Base-by-base conservation (phyloP, 2,888 invertebrate genomes). In the Euclidia mi region DNA sequence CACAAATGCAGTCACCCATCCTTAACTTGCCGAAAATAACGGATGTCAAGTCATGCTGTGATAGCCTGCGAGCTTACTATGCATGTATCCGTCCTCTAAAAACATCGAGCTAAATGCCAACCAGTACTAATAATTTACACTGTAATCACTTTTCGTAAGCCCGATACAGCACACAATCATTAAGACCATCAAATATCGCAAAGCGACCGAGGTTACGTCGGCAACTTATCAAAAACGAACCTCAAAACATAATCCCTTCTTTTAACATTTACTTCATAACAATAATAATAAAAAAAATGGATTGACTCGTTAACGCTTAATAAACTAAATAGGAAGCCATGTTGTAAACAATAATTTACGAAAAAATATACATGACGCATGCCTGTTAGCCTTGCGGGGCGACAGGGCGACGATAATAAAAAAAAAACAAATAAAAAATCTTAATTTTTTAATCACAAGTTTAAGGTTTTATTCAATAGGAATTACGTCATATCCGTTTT, bases 51-150 rank as follows among this genome's bases (percentile, higher is more conserved):
- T n/a, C n/a, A n/a, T n/a, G n/a, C n/a, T n/a, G n/a, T n/a, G n/a
- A n/a, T n/a, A n/a, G n/a, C n/a, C n/a, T n/a, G n/a, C n/a, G n/a
- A n/a, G n/a, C n/a, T n/a, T n/a, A n/a, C n/a, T n/a, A n/a, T n/a
- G n/a, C n/a, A n/a, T n/a, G n/a, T n/a, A n/a, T n/a, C n/a, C n/a
- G n/a, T n/a, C n/a, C n/a, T n/a, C n/a, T n/a, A n/a, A n/a, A n/a
- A n/a, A n/a, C n/a, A n/a, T n/a, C n/a, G n/a, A n/a, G n/a, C n/a
- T n/a, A n/a, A n/a, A n/a, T n/a, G n/a, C n/a, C n/a, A 62, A 63
- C 62, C 68, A 44, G 31, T 34, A 68, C 40, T 44, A 37, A 62
- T 49, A 37, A 41, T 44, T 47, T 68, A 45, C n/a, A 10, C 10
- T 3, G 1, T 32, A 63, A 40, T 40, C 45, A n/a, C n/a, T n/a